Percentiles rank a stretch among this genome's conserved stretches.
These are phyloP conservation scores for Pungitius pungitius DNA, from an alignment of 2,113 vertebrate species.

Conservation along the genomic window DNA sequence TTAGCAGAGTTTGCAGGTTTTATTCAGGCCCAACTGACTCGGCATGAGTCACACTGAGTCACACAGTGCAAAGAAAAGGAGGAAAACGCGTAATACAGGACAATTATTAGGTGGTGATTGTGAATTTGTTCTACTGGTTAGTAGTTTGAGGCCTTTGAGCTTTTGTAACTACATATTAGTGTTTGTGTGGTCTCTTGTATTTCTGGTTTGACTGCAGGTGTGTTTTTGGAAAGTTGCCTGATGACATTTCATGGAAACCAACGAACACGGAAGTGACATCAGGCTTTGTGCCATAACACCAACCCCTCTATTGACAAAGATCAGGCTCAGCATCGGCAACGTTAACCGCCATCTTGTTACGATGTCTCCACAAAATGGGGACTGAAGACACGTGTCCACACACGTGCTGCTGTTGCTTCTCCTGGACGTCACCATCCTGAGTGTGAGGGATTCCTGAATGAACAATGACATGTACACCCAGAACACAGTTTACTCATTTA, in stretches of 20 bases:
- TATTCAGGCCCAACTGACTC: neutral
- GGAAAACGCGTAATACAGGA: neutral
- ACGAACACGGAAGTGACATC: neutral
- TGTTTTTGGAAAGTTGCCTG: constrained; percentile 38
- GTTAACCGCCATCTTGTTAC: constrained; percentile 35
- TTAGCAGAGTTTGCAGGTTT: neutral
- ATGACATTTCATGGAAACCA: constrained; percentile 14
- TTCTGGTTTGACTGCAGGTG: neutral
- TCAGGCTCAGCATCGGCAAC: accelerated
- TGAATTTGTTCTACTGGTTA: accelerated
- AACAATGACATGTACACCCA: neutral
- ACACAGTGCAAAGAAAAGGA: neutral
- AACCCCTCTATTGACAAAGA: constrained; percentile 27
- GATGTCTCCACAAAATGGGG: constrained; percentile 19
- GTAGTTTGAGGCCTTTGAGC: accelerated
- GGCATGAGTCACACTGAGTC: neutral
- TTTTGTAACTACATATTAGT: accelerated
- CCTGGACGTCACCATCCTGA: neutral
- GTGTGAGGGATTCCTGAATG: neutral
- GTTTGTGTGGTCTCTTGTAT: neutral
- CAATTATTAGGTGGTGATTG: neutral
- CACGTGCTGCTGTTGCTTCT: accelerated
- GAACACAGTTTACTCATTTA: neutral
- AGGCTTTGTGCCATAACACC: neutral
- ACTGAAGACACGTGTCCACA: neutral